Base-by-base conservation (phyloP, 2,888 invertebrate genomes). In the Bimastos eiseni region DNA sequence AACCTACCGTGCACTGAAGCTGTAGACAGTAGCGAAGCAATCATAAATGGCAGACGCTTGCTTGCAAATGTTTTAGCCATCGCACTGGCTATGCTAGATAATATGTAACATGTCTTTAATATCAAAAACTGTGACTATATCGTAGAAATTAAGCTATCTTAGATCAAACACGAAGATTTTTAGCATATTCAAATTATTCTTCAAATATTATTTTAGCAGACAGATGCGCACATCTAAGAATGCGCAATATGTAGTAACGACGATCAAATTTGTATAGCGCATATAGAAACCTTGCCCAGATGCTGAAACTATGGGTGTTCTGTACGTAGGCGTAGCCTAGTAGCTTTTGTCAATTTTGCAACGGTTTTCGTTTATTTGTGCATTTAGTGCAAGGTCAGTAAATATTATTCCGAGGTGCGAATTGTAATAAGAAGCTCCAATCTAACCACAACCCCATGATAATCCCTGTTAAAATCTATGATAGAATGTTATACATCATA, bases 31-130 rank as follows among this genome's bases (percentile, higher is more conserved):
- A 70, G 70, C 30, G 11, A 70, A 70, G 70, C n/a, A n/a, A 70
- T 70, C 70, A 70, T 30, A 70, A 70, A n/a, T 70, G 70, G 0
- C 70, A 70, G 70, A 70, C n/a, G 70, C 8, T n/a, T 13, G 70
- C 70, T 70, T 70, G 70, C 17, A 70, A n/a, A 70, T 70, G n/a
- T 70, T 70, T n/a, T n/a, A 70, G 70, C 70, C 70, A 70, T 70
- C 70, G n/a, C 70, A 70, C 30, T 70, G 70, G n/a, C 70, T 70
- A n/a, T 8, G 70, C 70, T n/a, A 70, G 70, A 70, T 70, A 70
- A 70, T 70, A 70, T 70, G 8, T 11, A 70, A 70, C 30, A n/a
- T n/a, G 13, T 70, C 70, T 8, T n/a, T n/a, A 70, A 70, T 70
- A 70, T n/a, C n/a, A 30, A 70, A 70, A n/a, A 70, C n/a, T 17